Percentiles rank a stretch among this genome's conserved stretches.
Conservation (phyloP, 1,140 invertebrate genomes). For the Nephotettix cincticeps region DNA sequence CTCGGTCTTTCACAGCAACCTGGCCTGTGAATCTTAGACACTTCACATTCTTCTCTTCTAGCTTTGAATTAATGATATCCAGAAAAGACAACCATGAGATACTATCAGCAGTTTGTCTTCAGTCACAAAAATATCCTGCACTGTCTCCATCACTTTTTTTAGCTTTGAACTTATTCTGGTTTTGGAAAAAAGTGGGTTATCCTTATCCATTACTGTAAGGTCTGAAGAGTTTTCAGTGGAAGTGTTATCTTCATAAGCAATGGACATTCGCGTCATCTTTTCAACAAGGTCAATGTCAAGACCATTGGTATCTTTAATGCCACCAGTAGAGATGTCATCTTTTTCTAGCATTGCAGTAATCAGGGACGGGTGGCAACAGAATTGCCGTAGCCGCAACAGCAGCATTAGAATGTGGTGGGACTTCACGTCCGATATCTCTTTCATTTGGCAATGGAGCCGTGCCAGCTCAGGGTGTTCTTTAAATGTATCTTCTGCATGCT, state of each 20-base stretch:
- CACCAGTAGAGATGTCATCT: conserved; percentile 48
- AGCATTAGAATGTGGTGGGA: conserved; percentile 78
- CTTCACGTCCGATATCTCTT: conserved; percentile 61
- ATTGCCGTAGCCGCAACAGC: conserved; percentile 79
- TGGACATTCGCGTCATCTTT: conserved; percentile 45
- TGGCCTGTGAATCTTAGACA: conserved; percentile 66
- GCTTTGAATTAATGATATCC: conserved; percentile 61
- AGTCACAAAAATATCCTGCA: conserved; percentile 53
- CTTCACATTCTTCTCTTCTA: conserved; percentile 53
- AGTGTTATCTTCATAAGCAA: no score
- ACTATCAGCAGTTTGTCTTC: conserved; percentile 81
- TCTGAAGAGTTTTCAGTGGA: neutral
- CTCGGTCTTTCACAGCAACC: conserved; percentile 58
- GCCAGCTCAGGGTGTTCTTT: conserved; percentile 41
- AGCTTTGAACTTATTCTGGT: neutral
- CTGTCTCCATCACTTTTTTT: conserved; percentile 42
- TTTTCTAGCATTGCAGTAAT: conserved; percentile 66
- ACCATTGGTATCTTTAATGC: conserved; percentile 45
- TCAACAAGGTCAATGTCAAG: conserved; percentile 58
- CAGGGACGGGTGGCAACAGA: conserved; percentile 84
- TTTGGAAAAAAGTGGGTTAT: neutral
- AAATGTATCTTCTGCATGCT: conserved; percentile 44
- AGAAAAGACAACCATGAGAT: conserved; percentile 85
- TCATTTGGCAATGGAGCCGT: conserved; percentile 60
- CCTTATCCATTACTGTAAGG: neutral